Conservation (phyloP, 2,113 vertebrate genomes). For the Lipophrys pholis region DNA sequence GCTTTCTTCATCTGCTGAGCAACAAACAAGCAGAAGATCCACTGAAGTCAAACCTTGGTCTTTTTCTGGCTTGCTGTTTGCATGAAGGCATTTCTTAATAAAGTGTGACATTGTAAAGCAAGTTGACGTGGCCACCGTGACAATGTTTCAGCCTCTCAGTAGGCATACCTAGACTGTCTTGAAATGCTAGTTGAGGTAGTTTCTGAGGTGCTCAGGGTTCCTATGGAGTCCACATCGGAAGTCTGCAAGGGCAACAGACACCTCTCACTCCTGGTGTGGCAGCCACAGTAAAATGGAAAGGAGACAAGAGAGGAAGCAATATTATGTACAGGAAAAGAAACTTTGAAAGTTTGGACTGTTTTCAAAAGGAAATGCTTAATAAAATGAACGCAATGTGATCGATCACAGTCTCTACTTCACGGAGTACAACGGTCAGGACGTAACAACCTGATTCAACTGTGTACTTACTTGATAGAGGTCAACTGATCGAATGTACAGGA, state of each 20-base stretch:
- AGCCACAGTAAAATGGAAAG: not conserved
- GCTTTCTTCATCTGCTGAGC: no score
- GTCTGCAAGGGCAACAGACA: conserved; percentile 90
- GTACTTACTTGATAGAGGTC: conserved; percentile 88
- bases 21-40: no score
- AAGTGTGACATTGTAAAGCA: no score
- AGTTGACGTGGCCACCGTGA: no score
- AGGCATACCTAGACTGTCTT: conserved; percentile 91
- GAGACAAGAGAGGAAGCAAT: not conserved
- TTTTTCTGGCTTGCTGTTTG: no score
- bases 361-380: not conserved
- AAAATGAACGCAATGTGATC: not conserved
- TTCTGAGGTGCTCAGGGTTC: conserved; percentile 94
- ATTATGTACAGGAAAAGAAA: not conserved
- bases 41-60: no score
- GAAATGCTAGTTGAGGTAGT: conserved; percentile 98
- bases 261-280: conserved; percentile 87
- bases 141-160: no score
- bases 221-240: conserved; percentile 94
- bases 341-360: not conserved
- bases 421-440: not conserved
- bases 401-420: not conserved
- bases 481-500: conserved; percentile 87
- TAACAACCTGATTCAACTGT: not conserved
- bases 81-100: no score